Evolutionary conservation across 2,797 vertebrate genomes (phyloP).

Genomic region (Malurus splendens): DNA sequence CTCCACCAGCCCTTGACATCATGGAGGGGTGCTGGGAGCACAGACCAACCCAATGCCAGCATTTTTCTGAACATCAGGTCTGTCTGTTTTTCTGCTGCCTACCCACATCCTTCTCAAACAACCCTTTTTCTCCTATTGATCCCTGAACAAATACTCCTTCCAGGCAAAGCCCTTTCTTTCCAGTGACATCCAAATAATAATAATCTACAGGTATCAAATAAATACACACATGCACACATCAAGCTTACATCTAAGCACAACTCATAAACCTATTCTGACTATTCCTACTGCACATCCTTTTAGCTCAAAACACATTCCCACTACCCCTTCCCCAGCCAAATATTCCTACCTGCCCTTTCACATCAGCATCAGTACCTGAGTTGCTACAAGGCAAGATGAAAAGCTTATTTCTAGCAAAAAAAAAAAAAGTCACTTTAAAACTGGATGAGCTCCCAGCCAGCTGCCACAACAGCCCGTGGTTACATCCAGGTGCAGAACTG

Average conservation of each 20-base stretch:
- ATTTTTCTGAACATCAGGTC: not conserved
- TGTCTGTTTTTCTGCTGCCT: not conserved
- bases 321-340: not conserved
- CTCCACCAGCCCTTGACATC: not conserved
- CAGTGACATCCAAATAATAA: not conserved
- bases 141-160: not conserved
- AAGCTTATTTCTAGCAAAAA: not conserved
- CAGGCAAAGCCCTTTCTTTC: not conserved
- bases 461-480: conserved; percentile 9
- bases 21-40: rapidly evolving
- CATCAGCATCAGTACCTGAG: not conserved
- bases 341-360: not conserved
- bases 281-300: not conserved
- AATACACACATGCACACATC: not conserved
- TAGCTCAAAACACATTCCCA: not conserved
- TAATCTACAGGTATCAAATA: not conserved
- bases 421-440: not conserved
- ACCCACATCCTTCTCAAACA: not conserved
- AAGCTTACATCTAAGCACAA: not conserved
- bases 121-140: not conserved
- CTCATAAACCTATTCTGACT: not conserved
- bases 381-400: not conserved
- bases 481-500: conserved; percentile 30
- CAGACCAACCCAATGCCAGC: rapidly evolving
- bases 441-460: not conserved